Conservation (phyloP, 2,888 invertebrate species). For the Hypselothyrea guttata region DNA sequence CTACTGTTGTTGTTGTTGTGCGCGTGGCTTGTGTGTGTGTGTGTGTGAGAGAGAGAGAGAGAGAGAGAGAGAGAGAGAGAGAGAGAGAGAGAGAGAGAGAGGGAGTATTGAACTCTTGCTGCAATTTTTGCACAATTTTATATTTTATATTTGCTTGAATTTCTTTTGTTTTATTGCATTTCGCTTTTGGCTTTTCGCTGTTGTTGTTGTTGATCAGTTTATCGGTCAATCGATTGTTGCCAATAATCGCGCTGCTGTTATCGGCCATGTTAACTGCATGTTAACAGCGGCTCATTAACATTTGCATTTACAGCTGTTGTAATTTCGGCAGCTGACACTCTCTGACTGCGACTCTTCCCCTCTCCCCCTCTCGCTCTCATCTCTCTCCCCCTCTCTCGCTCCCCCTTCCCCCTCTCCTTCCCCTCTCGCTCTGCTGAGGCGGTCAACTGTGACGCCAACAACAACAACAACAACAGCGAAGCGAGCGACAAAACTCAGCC, state of each 20-base stretch:
- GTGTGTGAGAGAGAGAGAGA: slow-evolving; percentile 25
- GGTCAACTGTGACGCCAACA: slow-evolving; percentile 68
- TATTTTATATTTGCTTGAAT: background rate
- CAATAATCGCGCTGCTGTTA: slow-evolving; percentile 11
- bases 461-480: slow-evolving; percentile 20
- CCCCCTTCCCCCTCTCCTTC: too few species aligned
- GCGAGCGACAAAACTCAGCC: slow-evolving; percentile 11
- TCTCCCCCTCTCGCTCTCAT: too few species aligned
- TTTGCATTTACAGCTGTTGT: slow-evolving; percentile 34
- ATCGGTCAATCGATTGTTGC: slow-evolving; percentile 46
- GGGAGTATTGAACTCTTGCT: slow-evolving; percentile 72
- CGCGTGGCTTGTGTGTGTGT: slow-evolving; percentile 35
- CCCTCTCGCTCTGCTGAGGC: slow-evolving; percentile 54
- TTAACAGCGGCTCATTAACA: slow-evolving; percentile 37
- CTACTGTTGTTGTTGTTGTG: slow-evolving; percentile 39
- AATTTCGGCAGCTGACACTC: slow-evolving; percentile 51
- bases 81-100: slow-evolving; percentile 8
- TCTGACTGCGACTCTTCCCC: too few species aligned
- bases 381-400: too few species aligned
- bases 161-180: slow-evolving; percentile 37
- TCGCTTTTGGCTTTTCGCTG: slow-evolving; percentile 13
- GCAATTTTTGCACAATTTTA: slow-evolving; percentile 65
- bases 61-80: slow-evolving; percentile 41
- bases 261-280: background rate
- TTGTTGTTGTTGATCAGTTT: slow-evolving; percentile 23